phyloP scores from a whole-genome alignment of 2,888 invertebrate genomes.

The Smittia aterrima region DNA sequence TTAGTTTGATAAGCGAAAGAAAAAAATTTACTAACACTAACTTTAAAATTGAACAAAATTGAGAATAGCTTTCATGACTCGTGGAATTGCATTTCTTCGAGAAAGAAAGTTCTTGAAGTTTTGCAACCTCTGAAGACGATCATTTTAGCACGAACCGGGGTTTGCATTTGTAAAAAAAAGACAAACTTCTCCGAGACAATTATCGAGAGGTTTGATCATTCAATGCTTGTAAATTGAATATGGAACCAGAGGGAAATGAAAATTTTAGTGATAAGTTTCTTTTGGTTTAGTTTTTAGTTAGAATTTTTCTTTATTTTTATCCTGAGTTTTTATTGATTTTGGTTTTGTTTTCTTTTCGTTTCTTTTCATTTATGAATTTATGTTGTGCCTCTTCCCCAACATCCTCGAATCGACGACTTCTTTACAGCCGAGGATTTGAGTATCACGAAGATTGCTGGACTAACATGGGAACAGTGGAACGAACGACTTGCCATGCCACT shows the following conservation, averaged over 20 bases:
- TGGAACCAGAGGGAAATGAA: slow-evolving; percentile 7
- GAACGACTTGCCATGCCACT: slow-evolving; percentile 71
- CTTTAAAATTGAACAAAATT: background rate
- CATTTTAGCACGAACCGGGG: too few relatives aligned
- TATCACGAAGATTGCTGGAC: slow-evolving; percentile 67
- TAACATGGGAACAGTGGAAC: slow-evolving; percentile 73
- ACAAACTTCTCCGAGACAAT: too few relatives aligned
- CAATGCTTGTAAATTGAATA: slow-evolving; percentile 39
- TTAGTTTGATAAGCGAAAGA: background rate
- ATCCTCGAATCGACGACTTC: background rate
- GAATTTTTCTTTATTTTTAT: slow-evolving; percentile 17
- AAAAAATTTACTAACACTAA: slow-evolving; percentile 1
- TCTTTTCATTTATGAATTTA: background rate
- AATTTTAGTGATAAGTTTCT: background rate
- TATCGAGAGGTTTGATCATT: too few relatives aligned
- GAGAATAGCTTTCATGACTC: background rate
- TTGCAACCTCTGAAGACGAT: background rate
- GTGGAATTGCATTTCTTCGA: background rate
- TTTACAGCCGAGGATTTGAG: slow-evolving; percentile 63
- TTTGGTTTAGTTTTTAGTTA: slow-evolving; percentile 17
- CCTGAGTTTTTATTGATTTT: slow-evolving; percentile 22
- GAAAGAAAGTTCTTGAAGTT: background rate
- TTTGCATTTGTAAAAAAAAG: too few relatives aligned
- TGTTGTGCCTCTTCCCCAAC: background rate
- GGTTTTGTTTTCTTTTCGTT: slow-evolving; percentile 20